phyloP scores from a whole-genome alignment of 2,113 vertebrate species.

The Spheniscus mendiculus region DNA sequence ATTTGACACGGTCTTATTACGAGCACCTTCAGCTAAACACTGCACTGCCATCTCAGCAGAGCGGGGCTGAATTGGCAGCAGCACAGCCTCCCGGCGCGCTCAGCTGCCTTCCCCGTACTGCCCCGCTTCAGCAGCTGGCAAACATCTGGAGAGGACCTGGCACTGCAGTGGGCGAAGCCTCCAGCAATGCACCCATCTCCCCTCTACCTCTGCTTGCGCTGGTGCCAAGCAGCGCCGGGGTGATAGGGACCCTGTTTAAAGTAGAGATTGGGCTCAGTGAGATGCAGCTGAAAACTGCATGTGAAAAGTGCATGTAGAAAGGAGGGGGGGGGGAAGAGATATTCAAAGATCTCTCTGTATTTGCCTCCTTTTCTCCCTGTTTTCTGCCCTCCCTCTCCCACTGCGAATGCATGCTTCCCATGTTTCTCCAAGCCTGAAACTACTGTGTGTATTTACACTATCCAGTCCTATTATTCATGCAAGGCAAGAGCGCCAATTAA shows the following conservation, averaged over 20 bases:
- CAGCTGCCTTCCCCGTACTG: not conserved
- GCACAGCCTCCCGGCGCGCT: not conserved
- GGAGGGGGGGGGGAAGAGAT: accelerated
- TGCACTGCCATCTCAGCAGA: not conserved
- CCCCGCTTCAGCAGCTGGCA: not conserved
- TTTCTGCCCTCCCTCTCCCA: not conserved
- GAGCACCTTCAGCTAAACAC: conserved; percentile 1
- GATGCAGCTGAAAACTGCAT: not conserved
- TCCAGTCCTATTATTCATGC: conserved; percentile 22
- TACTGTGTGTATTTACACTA: conserved; percentile 27
- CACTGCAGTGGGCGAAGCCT: not conserved
- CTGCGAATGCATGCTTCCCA: not conserved
- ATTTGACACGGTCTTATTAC: not conserved
- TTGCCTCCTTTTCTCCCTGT: not conserved
- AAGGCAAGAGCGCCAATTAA: conserved; percentile 26
- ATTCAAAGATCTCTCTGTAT: not conserved
- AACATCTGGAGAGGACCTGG: not conserved
- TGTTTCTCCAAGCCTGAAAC: not conserved
- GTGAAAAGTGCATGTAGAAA: not conserved
- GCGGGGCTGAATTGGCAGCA: not conserved
- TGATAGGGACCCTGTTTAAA: not conserved
- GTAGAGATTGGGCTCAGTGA: not conserved
- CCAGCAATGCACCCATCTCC: not conserved
- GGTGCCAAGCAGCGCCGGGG: not conserved
- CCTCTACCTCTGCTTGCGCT: not conserved